Conservation (phyloP, 2,797 vertebrate genomes). For the Stomatorhinus walkeri region DNA sequence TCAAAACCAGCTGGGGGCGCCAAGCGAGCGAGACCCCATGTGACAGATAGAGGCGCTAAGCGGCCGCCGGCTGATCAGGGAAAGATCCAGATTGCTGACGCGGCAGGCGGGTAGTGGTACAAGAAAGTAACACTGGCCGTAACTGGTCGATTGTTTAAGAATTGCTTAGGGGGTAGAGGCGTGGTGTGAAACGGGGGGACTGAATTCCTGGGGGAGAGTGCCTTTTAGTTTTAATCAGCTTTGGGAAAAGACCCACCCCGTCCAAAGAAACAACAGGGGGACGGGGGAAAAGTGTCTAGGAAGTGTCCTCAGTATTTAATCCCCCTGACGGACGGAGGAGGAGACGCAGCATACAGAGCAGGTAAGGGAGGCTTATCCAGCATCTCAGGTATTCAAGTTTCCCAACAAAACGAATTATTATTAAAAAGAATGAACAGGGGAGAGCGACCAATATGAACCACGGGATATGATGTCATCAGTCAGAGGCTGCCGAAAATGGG, state of each 20-base stretch:
- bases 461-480: slow-evolving; percentile 5
- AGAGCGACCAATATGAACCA: not conserved
- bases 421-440: not conserved
- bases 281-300: not conserved
- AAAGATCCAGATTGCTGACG: not conserved
- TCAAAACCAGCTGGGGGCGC: not conserved
- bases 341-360: not conserved
- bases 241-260: not conserved
- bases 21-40: not conserved
- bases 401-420: not conserved
- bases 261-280: not conserved
- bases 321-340: not conserved
- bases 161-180: not conserved
- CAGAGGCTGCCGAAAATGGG: not conserved
- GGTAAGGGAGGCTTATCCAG: not conserved
- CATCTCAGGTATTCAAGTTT: not conserved
- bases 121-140: not conserved
- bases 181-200: not conserved
- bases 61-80: not conserved
- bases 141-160: not conserved
- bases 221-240: not conserved
- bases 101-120: not conserved
- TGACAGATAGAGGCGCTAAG: not conserved
- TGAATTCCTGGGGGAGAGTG: not conserved
- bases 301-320: not conserved